These are phyloP conservation scores for Bubo scandiacus DNA, from an alignment of 2,113 vertebrate genomes.

Conservation along the genomic window DNA sequence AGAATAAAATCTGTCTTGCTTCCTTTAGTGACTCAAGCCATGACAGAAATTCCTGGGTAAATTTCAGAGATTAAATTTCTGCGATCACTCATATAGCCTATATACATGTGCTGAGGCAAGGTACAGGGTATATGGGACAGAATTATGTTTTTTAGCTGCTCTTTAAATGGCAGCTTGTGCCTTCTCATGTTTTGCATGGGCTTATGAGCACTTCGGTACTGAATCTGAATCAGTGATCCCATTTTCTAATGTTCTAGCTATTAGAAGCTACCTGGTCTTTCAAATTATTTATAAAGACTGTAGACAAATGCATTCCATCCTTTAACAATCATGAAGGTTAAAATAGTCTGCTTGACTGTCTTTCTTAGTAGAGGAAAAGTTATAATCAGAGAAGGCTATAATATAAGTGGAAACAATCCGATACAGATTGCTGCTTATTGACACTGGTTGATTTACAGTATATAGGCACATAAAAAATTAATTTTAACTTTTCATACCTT, in stretches of 20 bases:
- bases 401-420: background rate
- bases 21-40: conserved; percentile 14
- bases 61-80: background rate
- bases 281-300: background rate
- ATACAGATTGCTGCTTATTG: background rate
- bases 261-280: background rate
- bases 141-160: background rate
- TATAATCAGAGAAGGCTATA: background rate
- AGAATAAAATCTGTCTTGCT: background rate
- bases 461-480: background rate
- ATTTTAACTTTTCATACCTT: background rate
- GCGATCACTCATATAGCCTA: background rate
- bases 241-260: background rate
- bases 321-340: background rate
- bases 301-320: background rate
- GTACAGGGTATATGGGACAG: background rate
- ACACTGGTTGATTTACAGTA: background rate
- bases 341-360: background rate
- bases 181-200: background rate
- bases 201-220: background rate
- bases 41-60: background rate
- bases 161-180: background rate
- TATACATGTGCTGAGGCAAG: background rate
- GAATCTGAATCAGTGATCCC: background rate
- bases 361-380: background rate